Percentiles rank a stretch among this genome's conserved stretches.
Conservation (phyloP, 2,888 invertebrate genomes). For the Dynastes tityus region DNA sequence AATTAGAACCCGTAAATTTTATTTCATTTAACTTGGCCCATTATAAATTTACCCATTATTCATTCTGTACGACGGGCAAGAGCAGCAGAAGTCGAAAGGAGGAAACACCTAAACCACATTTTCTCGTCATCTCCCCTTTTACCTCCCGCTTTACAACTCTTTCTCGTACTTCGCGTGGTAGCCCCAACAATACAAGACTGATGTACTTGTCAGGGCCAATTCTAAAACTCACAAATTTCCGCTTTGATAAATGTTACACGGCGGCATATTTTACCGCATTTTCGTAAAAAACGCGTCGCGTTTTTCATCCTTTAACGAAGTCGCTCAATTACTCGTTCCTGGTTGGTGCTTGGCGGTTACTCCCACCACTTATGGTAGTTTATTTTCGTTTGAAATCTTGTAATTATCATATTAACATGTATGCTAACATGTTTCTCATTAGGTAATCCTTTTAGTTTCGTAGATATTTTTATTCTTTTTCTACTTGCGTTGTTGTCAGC, state of each 20-base stretch:
- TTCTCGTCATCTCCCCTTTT: background rate
- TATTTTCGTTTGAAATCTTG: background rate
- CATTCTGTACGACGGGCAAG: constrained; percentile 30
- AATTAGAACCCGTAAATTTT: constrained; percentile 47
- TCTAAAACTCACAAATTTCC: constrained; percentile 47
- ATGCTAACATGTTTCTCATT: background rate
- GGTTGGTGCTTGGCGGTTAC: background rate
- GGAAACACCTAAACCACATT: constrained; percentile 34
- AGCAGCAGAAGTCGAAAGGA: constrained; percentile 4
- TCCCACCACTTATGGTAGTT: background rate
- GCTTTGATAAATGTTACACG: constrained; percentile 42
- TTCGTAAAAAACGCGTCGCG: background rate
- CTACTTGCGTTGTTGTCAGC: no score
- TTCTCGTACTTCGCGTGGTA: constrained; percentile 45
- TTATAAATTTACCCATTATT: constrained; percentile 44
- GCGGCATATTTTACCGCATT: constrained; percentile 21
- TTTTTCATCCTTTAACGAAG: background rate
- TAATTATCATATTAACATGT: constrained; percentile 4
- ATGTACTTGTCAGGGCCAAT: constrained; percentile 54
- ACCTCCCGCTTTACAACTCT: constrained; percentile 47
- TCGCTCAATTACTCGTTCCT: constrained; percentile 3
- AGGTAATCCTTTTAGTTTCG: no score
- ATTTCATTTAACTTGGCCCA: constrained; percentile 41
- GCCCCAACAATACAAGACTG: constrained; percentile 54
- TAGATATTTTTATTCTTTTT: no score